Percentiles rank a stretch among this genome's conserved stretches.
Conservation (phyloP, 2,888 invertebrate species). For the Apamea sordens region DNA sequence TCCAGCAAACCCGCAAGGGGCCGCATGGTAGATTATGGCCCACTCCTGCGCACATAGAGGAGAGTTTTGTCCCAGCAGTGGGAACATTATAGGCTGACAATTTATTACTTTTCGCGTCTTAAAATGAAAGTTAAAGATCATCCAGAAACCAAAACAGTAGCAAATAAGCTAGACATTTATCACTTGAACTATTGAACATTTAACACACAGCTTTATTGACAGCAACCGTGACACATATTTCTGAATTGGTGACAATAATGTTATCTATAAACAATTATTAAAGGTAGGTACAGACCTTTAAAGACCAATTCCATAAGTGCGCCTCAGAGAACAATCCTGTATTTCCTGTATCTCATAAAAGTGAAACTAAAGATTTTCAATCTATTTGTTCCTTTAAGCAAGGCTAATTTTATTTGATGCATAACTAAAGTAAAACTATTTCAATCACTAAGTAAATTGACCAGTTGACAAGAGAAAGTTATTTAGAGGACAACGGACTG, state of each 20-base stretch:
- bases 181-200: slow-evolving; percentile 12
- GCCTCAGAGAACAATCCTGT: neutral
- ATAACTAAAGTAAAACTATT: slow-evolving; percentile 50
- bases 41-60: neutral
- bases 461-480: slow-evolving; percentile 63
- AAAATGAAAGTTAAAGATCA: neutral
- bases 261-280: neutral
- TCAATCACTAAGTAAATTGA: slow-evolving; percentile 51
- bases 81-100: neutral
- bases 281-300: neutral
- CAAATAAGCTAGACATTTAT: slow-evolving; percentile 7
- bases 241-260: slow-evolving; percentile 8
- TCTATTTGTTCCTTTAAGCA: slow-evolving; percentile 36
- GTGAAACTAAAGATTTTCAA: slow-evolving; percentile 31
- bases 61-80: neutral
- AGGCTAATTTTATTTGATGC: slow-evolving; percentile 52
- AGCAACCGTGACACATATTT: slow-evolving; percentile 34
- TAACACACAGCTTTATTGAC: slow-evolving; percentile 21
- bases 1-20: neutral
- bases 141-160: neutral
- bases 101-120: neutral
- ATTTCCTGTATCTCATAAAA: slow-evolving; percentile 10
- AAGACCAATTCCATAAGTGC: neutral
- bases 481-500: slow-evolving; percentile 62
- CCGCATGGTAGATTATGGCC: neutral